Base-by-base conservation (phyloP, 1,140 invertebrate genomes). In the Heliconius nattereri region DNA sequence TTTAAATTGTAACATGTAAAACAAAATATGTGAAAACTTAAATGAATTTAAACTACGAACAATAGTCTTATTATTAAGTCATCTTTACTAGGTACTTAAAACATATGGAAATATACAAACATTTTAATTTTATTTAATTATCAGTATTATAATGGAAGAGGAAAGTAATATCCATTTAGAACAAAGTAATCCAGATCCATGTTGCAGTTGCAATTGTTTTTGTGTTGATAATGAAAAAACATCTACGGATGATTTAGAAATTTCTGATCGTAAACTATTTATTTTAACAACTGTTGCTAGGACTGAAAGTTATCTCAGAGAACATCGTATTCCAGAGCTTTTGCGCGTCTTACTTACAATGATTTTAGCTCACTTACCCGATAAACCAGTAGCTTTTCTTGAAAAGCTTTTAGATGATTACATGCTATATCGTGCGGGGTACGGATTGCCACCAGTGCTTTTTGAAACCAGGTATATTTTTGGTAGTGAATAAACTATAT, bases 351-450 rank as follows among this genome's bases (percentile, higher is more conserved):
- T 94, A 6, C 76, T 92, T 16, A 89, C 90, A 8, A 92, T 91
- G 85, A 54, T 94, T 73, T 73, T 94, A 71, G 78, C 89, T n/a
- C 79, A 89, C 40, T 73, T 76, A 52, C 84, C 89, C 6, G 73
- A 86, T 52, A 88, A 90, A 45, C 90, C 91, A 9, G 73, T 89
- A n/a, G 29, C 75, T 57, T 92, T 85, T 85, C 78, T 92, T 19
- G 89, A 90, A 83, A 87, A 90, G 73, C 73, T 94, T 75, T 78
- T 94, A 7, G 87, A 91, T 83, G 89, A 92, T 71, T 92, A 90
- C 75, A 94, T 94, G 91, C 75, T 91, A 20, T 94, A 86, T 85
- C 86, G 91, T 45, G 89, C 90, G n/a, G 88, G 89, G 37, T 81
- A 87, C 80, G 90, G 90, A 73, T 16, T 78, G 35, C 84, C 91